Percentiles rank a stretch among this genome's conserved stretches.
Evolutionary conservation across 2,113 vertebrate genomes (phyloP).

Genomic region (Clupea harengus): DNA sequence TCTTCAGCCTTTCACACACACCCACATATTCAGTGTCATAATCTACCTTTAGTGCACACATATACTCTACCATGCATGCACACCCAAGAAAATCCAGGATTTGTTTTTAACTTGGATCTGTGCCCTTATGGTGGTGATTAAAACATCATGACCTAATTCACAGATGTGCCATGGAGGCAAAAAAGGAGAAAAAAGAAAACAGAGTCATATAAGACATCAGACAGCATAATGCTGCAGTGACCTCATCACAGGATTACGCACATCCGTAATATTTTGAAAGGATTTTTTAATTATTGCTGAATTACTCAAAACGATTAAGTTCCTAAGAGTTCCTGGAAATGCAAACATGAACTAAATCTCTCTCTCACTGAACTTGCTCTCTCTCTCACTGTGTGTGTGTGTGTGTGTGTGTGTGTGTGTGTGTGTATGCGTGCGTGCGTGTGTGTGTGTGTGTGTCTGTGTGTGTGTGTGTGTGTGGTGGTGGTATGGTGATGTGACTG

Average conservation of each 20-base stretch:
- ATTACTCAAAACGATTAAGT: not conserved
- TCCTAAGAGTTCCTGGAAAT: not conserved
- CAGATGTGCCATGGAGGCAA: not conserved
- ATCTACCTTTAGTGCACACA: not conserved
- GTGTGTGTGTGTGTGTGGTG: conserved; percentile 56
- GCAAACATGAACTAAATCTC: not conserved
- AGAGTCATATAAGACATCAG: not conserved
- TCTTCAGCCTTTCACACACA: not conserved
- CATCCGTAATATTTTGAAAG: not conserved
- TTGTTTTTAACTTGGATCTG: not conserved
- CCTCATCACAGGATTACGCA: not conserved
- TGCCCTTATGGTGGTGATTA: not conserved
- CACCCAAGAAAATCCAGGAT: not conserved
- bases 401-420: conserved; percentile 1
- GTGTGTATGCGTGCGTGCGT: not conserved
- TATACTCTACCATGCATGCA: not conserved
- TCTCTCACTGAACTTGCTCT: no score
- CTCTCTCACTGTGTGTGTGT: not conserved
- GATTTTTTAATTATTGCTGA: not conserved
- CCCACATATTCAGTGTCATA: not conserved
- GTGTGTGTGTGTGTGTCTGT: conserved; percentile 1
- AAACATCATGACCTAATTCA: not conserved
- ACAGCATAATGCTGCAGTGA: not conserved
- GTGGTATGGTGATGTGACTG: conserved; percentile 11
- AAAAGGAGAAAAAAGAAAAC: not conserved